phyloP scores from a whole-genome alignment of 2,113 vertebrate genomes.

The Cyrtonyx montezumae region DNA sequence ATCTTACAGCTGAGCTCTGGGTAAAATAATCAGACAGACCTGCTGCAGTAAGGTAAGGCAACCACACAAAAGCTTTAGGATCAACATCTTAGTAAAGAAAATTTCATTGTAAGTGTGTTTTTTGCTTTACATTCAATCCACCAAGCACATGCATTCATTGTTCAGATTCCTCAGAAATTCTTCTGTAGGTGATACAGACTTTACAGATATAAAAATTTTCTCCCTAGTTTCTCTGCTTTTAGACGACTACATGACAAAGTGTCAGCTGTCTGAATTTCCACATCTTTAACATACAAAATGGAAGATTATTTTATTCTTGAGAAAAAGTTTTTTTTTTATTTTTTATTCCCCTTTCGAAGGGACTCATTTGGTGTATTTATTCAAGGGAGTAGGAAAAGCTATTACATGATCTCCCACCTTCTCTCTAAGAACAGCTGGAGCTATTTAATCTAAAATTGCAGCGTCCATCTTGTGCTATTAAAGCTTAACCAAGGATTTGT shows the following conservation, averaged over 20 bases:
- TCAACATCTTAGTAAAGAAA: background rate
- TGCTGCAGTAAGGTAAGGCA: background rate
- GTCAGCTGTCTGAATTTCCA: background rate
- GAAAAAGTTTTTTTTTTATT: too few relatives aligned
- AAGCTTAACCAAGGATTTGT: background rate
- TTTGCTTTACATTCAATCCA: background rate
- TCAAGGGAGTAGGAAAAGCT: background rate
- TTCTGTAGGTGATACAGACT: background rate
- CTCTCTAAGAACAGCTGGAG: background rate
- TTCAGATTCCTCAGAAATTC: background rate
- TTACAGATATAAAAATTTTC: background rate
- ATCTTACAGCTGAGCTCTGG: background rate
- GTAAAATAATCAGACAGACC: background rate
- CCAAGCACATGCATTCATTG: accelerated
- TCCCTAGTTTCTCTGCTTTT: background rate
- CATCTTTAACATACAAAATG: background rate
- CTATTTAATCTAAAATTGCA: background rate
- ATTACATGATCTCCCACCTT: background rate
- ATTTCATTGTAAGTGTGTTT: background rate
- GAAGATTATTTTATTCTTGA: background rate
- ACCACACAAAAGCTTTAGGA: background rate
- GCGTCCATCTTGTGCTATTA: background rate
- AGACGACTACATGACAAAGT: background rate
- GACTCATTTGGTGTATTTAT: background rate
- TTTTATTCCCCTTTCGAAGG: background rate